Percentiles rank a stretch among this genome's conserved stretches.
Evolutionary conservation across 2,797 vertebrate genomes (phyloP).

Genomic region (Orientallactaga sibirica): DNA sequence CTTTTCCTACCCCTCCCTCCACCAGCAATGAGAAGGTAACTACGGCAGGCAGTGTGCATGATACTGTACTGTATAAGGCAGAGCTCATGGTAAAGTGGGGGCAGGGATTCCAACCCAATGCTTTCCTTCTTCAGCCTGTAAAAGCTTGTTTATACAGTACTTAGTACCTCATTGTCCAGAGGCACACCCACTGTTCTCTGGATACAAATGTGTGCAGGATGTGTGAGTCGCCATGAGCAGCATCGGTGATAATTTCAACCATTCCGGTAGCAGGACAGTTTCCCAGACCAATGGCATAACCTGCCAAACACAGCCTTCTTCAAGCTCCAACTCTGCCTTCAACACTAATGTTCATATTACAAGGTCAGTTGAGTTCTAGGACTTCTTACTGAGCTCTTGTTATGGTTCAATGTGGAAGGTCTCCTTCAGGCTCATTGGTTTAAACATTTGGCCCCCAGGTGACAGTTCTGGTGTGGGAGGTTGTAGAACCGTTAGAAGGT

Average conservation of each 20-base stretch:
- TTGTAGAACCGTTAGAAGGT: background rate
- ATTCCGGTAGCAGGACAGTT: background rate
- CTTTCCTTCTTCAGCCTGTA: background rate
- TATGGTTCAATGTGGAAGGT: background rate
- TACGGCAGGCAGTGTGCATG: background rate
- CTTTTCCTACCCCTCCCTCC: too few species aligned
- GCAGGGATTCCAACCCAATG: background rate
- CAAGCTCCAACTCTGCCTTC: background rate
- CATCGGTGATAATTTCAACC: background rate
- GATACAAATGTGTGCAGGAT: conserved; percentile 27
- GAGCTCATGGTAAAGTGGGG: background rate
- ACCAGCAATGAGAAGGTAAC: too few species aligned
- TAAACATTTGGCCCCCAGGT: background rate
- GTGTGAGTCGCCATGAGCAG: background rate
- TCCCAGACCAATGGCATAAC: background rate
- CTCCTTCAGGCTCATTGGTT: too few species aligned
- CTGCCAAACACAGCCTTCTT: background rate
- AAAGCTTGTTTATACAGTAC: background rate
- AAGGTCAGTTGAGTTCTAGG: conserved; percentile 37
- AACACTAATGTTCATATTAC: background rate
- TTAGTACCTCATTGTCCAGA: background rate
- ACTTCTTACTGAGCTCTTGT: background rate
- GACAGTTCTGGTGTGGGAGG: background rate
- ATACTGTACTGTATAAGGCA: background rate
- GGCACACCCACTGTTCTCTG: conserved; percentile 3